phyloP scores from a whole-genome alignment of 2,888 invertebrate genomes.

The Taenaris catops region DNA sequence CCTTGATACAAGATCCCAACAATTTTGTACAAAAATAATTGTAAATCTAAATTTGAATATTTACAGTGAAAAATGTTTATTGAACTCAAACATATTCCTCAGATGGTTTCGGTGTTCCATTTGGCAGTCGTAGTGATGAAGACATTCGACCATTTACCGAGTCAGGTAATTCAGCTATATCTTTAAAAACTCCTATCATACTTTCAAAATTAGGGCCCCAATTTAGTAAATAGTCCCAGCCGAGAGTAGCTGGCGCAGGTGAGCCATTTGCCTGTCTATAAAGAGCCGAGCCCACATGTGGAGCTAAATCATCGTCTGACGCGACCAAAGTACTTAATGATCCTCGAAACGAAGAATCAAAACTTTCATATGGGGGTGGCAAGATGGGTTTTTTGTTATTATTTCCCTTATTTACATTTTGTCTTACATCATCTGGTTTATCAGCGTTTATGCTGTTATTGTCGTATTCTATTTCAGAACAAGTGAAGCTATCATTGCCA shows the following conservation, averaged over 20 bases:
- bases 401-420: slow-evolving; percentile 73
- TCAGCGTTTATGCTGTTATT: slow-evolving; percentile 92
- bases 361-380: slow-evolving; percentile 92
- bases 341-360: slow-evolving; percentile 96
- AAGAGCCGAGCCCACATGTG: slow-evolving; percentile 87
- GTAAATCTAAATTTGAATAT: slow-evolving; percentile 30
- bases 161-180: slow-evolving; percentile 96
- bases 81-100: slow-evolving; percentile 89
- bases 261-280: slow-evolving; percentile 91
- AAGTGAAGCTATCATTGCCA: slow-evolving; percentile 97
- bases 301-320: slow-evolving; percentile 93
- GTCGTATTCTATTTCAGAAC: slow-evolving; percentile 98
- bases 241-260: slow-evolving; percentile 88
- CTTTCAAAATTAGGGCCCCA: slow-evolving; percentile 98
- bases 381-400: slow-evolving; percentile 83
- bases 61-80: slow-evolving; percentile 27
- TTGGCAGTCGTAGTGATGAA: slow-evolving; percentile 86
- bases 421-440: slow-evolving; percentile 83
- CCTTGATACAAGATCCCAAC: slow-evolving; percentile 75
- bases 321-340: slow-evolving; percentile 96
- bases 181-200: slow-evolving; percentile 96
- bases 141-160: slow-evolving; percentile 86
- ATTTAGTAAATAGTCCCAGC: slow-evolving; percentile 96
- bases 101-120: slow-evolving; percentile 90
- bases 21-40: slow-evolving; percentile 52